Conservation (phyloP, 2,888 invertebrate species). For the Alcis repandata region DNA sequence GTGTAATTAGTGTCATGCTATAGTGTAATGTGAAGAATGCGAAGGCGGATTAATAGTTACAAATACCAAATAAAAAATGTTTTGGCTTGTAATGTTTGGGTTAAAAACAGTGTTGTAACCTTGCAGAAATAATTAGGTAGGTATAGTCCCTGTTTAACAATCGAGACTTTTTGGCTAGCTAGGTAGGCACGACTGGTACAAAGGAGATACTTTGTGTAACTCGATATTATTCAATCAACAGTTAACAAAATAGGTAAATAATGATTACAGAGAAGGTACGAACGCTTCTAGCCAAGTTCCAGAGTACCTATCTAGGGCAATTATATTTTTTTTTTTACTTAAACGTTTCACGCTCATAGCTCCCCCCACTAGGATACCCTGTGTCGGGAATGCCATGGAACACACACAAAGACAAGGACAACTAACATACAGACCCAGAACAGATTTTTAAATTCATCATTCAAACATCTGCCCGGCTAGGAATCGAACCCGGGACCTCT, state of each 20-base stretch:
- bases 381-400: too few species aligned
- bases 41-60: not conserved
- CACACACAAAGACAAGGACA: too few species aligned
- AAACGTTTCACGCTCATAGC: too few species aligned
- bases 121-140: not conserved
- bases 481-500: too few species aligned
- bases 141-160: not conserved
- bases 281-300: not conserved
- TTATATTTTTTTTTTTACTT: too few species aligned
- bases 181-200: not conserved
- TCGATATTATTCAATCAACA: not conserved
- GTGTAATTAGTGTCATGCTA: too few species aligned
- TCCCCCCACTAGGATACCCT: too few species aligned
- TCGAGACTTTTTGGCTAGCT: not conserved
- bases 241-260: not conserved
- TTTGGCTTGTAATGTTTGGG: not conserved
- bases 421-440: too few species aligned
- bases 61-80: not conserved
- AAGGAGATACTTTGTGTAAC: not conserved
- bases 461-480: too few species aligned
- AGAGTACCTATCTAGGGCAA: too few species aligned
- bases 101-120: not conserved
- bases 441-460: too few species aligned
- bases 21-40: too few species aligned
- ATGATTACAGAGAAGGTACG: not conserved